Evolutionary conservation across 2,797 vertebrate genomes (phyloP), one percentile per base, ranked within the genome.

Genomic region (Molossus molossus): DNA sequence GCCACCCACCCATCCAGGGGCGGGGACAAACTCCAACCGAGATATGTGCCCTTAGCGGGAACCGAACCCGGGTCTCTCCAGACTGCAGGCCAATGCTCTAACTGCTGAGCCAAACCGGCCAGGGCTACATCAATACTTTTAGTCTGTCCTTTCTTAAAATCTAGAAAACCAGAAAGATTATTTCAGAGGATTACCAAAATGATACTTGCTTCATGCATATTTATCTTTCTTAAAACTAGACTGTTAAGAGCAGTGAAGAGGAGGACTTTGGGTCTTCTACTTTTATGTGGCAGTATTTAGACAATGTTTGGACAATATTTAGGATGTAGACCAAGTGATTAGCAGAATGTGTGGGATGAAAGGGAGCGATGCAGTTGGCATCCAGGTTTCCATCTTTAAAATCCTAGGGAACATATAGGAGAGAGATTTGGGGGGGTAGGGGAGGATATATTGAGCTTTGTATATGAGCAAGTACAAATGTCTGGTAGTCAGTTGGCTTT

Each of bases 151-250:
- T 90, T 85, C 37, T 65, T 86, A 85, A 94, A 89, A 79, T 89
- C 55, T 50, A 75, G 37, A 83, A 94, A 95, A 60, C 45, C 45
- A 58, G 87, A 87, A 81, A 25, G 60, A 53, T 92, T 83, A 17
- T 96, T 95, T 79, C 72, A 91, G 75, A 96, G 21, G 25, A 93
- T 83, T 70, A 57, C 25, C 65, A 92, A 82, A 93, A 29, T 80
- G 64, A 64, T 92, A 67, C 10, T 82, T 85, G 55, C 37, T 96
- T 88, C 29, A 60, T 45, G 13, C 40, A 62, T 80, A 45, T 86
- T 83, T 87, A 72, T 76, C 60, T 94, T 95, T 86, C 18, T 75
- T 70, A 67, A 79, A 70, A 73, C 27, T 73, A 76, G 37, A 58
- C 45, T 82, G 17, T 90, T 92, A 40, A 93, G 65, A 85, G 15